These are phyloP conservation scores for Neoitamus cyanurus DNA, from an alignment of 2,888 invertebrate genomes.

Conservation along the genomic window DNA sequence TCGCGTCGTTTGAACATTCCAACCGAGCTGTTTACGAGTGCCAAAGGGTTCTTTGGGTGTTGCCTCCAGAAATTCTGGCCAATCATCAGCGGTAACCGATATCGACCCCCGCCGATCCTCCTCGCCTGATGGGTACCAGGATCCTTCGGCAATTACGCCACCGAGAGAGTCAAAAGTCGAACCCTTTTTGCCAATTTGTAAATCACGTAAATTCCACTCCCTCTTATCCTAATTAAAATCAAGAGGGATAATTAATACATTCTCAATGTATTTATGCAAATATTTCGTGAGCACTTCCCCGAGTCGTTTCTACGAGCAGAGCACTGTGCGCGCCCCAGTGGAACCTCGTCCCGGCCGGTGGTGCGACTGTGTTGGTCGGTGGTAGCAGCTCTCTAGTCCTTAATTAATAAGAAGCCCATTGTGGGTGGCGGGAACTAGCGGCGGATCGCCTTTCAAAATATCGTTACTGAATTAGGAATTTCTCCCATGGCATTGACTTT, in stretches of 20 bases:
- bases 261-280: constrained; percentile 42
- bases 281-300: constrained; percentile 19
- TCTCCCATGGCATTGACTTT: neutral
- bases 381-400: neutral
- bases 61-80: neutral
- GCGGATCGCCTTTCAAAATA: constrained; percentile 19
- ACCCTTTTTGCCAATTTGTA: constrained; percentile 43
- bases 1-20: neutral
- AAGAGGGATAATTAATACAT: constrained; percentile 40
- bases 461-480: neutral
- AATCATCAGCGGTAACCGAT: neutral
- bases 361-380: neutral
- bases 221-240: constrained; percentile 44
- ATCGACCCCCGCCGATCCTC: neutral
- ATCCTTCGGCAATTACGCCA: neutral
- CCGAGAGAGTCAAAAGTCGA: constrained; percentile 14
- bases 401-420: constrained; percentile 33
- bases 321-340: neutral
- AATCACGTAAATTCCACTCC: constrained; percentile 33
- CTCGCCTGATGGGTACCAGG: neutral
- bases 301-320: too few relatives aligned
- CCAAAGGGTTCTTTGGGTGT: neutral
- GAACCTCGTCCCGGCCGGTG: neutral
- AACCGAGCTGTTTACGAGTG: neutral
- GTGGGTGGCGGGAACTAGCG: neutral